These are phyloP conservation scores for Desmophyllum pertusum DNA, from an alignment of 92 coral and sea anemone species.

Conservation along the genomic window DNA sequence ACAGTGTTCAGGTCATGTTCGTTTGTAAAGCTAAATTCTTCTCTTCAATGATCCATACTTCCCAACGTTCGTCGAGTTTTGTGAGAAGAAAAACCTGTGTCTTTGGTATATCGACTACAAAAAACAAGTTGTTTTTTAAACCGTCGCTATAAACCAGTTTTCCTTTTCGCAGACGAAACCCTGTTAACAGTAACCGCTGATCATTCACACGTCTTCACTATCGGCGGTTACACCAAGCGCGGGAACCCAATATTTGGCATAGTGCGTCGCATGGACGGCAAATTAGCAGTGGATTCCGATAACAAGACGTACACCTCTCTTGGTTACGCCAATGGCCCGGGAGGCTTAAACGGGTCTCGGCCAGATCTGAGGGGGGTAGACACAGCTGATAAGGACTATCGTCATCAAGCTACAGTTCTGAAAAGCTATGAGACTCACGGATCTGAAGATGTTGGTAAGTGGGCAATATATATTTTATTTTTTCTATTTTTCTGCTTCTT, in stretches of 20 bases:
- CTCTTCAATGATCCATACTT: too few relatives aligned
- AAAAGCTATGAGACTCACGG: slow-evolving; percentile 59
- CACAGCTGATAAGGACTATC: slow-evolving; percentile 59
- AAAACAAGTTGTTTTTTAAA: background rate
- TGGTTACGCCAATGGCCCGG: slow-evolving; percentile 75
- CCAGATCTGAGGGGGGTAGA: slow-evolving; percentile 69
- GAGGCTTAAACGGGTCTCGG: slow-evolving; percentile 48
- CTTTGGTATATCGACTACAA: background rate
- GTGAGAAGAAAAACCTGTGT: too few relatives aligned
- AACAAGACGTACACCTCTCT: slow-evolving; percentile 71
- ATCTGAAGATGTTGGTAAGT: slow-evolving; percentile 82
- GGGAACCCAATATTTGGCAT: slow-evolving; percentile 82
- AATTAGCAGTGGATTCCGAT: slow-evolving; percentile 19
- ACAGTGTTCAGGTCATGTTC: too few relatives aligned
- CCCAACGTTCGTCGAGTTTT: too few relatives aligned
- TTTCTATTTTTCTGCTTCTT: too few relatives aligned
- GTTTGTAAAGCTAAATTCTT: too few relatives aligned
- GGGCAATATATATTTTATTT: too few relatives aligned
- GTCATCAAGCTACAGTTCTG: slow-evolving; percentile 63
- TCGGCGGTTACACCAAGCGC: slow-evolving; percentile 69
- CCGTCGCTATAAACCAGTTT: background rate
- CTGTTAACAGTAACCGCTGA: background rate
- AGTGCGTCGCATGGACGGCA: slow-evolving; percentile 5
- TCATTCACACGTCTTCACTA: slow-evolving; percentile 48
- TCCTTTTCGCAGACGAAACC: background rate